phyloP scores from a whole-genome alignment of 2,113 vertebrate species.

The Cyphomyrus discorhynchus region DNA sequence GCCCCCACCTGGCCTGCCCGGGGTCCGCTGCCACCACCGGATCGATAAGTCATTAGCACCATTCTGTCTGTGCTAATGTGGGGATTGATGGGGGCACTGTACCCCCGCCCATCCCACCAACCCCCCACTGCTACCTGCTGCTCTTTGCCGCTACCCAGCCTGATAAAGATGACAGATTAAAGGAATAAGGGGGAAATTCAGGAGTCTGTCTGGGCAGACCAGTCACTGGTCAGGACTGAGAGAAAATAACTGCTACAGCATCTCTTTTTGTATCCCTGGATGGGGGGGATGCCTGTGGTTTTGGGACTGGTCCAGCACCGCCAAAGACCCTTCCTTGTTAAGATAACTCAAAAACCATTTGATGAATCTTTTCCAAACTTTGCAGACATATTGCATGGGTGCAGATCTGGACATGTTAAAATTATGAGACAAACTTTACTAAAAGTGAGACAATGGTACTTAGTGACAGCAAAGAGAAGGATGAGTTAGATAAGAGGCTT shows the following conservation, averaged over 20 bases:
- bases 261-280: not conserved
- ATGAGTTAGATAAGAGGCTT: not conserved
- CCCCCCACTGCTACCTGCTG: not conserved
- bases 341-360: not conserved
- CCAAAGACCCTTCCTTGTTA: not conserved
- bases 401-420: not conserved
- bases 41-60: conserved; percentile 99
- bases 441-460: not conserved
- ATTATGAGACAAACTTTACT: not conserved
- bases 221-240: conserved; percentile 59
- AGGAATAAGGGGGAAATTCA: conserved; percentile 93
- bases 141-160: conserved; percentile 48
- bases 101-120: not conserved
- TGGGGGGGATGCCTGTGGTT: not conserved
- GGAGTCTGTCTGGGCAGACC: conserved; percentile 82
- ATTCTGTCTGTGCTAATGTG: conserved; percentile 99
- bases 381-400: not conserved
- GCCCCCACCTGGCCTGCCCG: conserved; percentile 74
- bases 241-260: not conserved
- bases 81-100: conserved; percentile 62
- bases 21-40: conserved; percentile 71
- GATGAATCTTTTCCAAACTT: not conserved
- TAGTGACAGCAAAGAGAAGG: not conserved
- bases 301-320: not conserved
- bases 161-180: conserved; percentile 99